Percentiles rank a stretch among this genome's conserved stretches.
Conservation (phyloP, 2,113 vertebrate species). For the Percopsis transmontana region DNA sequence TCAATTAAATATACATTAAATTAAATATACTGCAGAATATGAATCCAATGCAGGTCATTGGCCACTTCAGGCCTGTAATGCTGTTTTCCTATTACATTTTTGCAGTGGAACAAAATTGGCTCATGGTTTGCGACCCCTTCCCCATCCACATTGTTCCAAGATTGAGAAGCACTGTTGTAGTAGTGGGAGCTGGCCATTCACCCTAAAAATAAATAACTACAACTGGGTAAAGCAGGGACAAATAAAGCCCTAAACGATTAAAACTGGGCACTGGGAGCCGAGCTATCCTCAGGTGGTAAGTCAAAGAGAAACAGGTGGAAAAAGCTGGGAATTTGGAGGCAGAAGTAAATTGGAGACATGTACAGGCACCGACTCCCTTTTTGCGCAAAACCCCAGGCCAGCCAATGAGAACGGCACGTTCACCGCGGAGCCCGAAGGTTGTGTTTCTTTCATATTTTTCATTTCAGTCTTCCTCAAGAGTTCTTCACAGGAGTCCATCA, state of each 20-base stretch:
- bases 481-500: constrained; percentile 37
- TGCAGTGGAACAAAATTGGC: too few relatives aligned
- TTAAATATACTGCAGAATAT: too few relatives aligned
- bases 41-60: too few relatives aligned
- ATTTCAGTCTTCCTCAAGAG: constrained; percentile 36
- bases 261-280: constrained; percentile 29
- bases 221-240: too few relatives aligned
- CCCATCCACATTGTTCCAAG: too few relatives aligned
- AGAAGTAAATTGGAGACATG: constrained; percentile 28
- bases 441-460: constrained; percentile 43
- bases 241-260: constrained; percentile 36
- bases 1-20: too few relatives aligned
- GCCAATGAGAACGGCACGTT: constrained; percentile 39
- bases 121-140: too few relatives aligned
- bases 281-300: constrained; percentile 27
- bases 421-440: constrained; percentile 19
- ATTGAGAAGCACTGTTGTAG: too few relatives aligned
- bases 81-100: too few relatives aligned
- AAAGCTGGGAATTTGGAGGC: constrained; percentile 37
- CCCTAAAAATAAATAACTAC: too few relatives aligned
- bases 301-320: constrained; percentile 23
- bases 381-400: constrained; percentile 37
- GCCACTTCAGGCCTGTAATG: too few relatives aligned
- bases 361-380: constrained; percentile 37
- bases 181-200: too few relatives aligned